A percentile compares a stretch with the other conserved stretches of the same genome.
These are phyloP conservation scores for Drosophila sulfurigaster DNA, from an alignment of 1,140 invertebrate genomes.

Conservation along the genomic window DNA sequence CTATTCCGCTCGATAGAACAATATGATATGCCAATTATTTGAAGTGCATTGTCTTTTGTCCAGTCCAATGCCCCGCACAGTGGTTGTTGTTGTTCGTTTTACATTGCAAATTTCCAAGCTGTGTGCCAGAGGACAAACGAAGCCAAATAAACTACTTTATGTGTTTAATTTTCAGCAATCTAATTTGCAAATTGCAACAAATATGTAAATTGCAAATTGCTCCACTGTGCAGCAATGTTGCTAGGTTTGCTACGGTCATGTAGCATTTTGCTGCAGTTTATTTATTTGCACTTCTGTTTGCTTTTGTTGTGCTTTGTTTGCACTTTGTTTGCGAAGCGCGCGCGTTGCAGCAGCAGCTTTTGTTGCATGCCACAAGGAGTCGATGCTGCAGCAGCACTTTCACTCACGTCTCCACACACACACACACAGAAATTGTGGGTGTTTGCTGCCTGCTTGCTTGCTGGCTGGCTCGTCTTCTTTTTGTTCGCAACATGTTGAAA, in stretches of 20 bases:
- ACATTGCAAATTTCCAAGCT: no score
- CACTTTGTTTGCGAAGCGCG: neutral
- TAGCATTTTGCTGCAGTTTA: slow-evolving; percentile 33
- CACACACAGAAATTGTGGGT: neutral
- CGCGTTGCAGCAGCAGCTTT: slow-evolving; percentile 4
- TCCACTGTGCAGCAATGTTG: slow-evolving; percentile 12
- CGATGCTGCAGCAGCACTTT: slow-evolving; percentile 33
- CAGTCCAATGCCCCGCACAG: neutral
- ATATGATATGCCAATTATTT: neutral
- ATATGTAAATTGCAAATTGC: neutral
- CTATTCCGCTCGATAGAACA: no score
- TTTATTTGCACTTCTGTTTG: slow-evolving; percentile 32
- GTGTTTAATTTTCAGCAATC: no score
- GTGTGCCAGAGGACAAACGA: no score
- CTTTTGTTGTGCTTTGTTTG: slow-evolving; percentile 26
- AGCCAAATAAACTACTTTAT: no score
- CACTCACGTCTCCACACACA: neutral
- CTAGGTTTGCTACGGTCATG: neutral
- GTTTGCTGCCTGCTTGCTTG: neutral
- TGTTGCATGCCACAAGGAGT: slow-evolving; percentile 18
- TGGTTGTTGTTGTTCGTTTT: neutral
- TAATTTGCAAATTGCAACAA: no score
- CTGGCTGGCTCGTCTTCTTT: slow-evolving; percentile 12
- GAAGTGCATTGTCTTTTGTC: neutral
- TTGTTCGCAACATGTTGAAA: slow-evolving; percentile 59